These are phyloP conservation scores for Phaenicophaeus curvirostris DNA, from an alignment of 2,797 vertebrate genomes.

Conservation along the genomic window DNA sequence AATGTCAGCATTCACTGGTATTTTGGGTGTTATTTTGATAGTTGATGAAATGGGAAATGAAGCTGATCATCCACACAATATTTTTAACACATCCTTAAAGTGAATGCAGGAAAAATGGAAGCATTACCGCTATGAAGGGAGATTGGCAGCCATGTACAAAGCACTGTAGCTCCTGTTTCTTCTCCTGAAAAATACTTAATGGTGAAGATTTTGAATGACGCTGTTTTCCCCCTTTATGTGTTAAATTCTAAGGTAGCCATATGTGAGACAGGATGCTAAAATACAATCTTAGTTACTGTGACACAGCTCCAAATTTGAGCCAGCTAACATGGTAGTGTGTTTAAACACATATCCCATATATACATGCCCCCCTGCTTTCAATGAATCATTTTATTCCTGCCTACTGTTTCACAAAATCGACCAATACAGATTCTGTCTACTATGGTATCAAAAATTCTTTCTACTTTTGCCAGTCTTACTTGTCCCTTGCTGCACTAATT, in stretches of 20 bases:
- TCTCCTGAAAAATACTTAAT: background rate
- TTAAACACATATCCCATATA: conserved; percentile 38
- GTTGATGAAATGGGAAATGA: background rate
- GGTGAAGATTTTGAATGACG: background rate
- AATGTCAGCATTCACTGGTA: background rate
- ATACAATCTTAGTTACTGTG: conserved; percentile 33
- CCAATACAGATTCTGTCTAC: conserved; percentile 40
- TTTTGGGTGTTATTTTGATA: background rate
- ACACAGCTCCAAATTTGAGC: conserved; percentile 2
- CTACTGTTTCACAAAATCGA: conserved; percentile 30
- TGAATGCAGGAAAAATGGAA: background rate
- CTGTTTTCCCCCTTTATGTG: background rate
- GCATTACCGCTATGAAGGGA: background rate
- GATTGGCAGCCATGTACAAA: background rate
- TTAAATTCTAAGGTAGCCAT: background rate
- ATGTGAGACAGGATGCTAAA: conserved; percentile 2
- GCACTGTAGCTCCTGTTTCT: background rate
- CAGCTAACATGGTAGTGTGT: conserved; percentile 14
- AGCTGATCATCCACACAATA: background rate
- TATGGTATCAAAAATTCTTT: conserved; percentile 57
- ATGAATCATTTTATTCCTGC: conserved; percentile 50
- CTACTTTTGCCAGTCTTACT: conserved; percentile 15
- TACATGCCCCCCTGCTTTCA: background rate
- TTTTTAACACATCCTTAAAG: background rate
- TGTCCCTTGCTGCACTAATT: conserved; percentile 34